Base-by-base conservation (phyloP, 1,140 invertebrate genomes). In the Camponotus floridanus region DNA sequence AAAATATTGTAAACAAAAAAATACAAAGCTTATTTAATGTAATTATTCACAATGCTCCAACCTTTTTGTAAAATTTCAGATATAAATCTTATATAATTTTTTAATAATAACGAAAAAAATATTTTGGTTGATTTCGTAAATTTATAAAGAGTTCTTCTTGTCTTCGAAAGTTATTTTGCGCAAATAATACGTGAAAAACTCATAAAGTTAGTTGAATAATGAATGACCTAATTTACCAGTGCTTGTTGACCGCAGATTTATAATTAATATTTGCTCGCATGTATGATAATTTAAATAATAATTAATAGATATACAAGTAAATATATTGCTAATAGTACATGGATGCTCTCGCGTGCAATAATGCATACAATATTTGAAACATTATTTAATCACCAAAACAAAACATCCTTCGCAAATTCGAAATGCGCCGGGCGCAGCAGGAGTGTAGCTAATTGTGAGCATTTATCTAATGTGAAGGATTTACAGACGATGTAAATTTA, bases 391-490 rank as follows among this genome's bases (percentile, higher is more conserved):
- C 86, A 70, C 74, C 18, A 33, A 13, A 71, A 62, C 39, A 55
- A 57, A 57, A 42, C 55, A 62, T 31, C 9, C 74, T 78, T 79
- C 36, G 74, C 51, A 61, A 88, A 86, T 64, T 57, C 78, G 61
- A 86, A 86, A 86, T 55, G 62, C 61, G 61, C 33, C n/a, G 42
- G 45, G 31, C 36, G 36, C 65, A 61, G 73, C 71, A 59, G 76
- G 76, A 55, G 31, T 18, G 67, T 7, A 87, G 92, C 92, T 93
- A 93, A 93, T 93, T 93, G 90, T 92, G 80, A 91, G 89, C 92
- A 92, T 93, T 93, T 91, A 91, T 93, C 92, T 91, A 92, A 92
- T 89, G 90, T 87, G 92, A 92, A 93, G 87, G 92, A 93, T 93
- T 93, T 93, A 93, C 87, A 87, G 91, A 87, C 87, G 85, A 86